phyloP scores from a whole-genome alignment of 2,888 invertebrate species.

The Helicoverpa assulta region DNA sequence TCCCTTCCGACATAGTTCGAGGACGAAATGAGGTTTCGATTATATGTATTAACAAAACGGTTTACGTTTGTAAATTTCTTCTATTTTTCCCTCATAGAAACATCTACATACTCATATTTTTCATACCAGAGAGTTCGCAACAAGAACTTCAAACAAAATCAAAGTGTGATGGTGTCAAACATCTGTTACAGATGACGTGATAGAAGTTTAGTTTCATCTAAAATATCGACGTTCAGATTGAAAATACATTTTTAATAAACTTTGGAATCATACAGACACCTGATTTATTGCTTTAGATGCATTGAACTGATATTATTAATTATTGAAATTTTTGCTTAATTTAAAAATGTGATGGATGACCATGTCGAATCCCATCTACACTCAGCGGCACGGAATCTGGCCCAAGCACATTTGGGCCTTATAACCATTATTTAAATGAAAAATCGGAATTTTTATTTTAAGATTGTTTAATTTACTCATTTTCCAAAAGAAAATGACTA shows the following conservation, averaged over 20 bases:
- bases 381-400: no score
- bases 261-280: not conserved
- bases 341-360: no score
- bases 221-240: conserved; percentile 11
- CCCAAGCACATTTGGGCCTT: no score
- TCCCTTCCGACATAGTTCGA: not conserved
- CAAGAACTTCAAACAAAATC: conserved; percentile 46
- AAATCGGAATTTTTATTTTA: no score
- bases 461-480: no score
- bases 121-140: conserved; percentile 17
- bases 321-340: no score
- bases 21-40: not conserved
- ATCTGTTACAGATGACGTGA: conserved; percentile 31
- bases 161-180: conserved; percentile 44
- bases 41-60: no score
- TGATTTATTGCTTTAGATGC: not conserved
- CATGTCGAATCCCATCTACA: no score
- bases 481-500: no score
- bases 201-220: conserved; percentile 12
- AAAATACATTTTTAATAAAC: not conserved
- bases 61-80: not conserved
- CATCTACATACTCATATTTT: not conserved
- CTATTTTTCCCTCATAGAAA: not conserved
- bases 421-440: no score
- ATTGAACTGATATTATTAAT: not conserved